Evolutionary conservation across 2,113 vertebrate genomes (phyloP), one percentile per base, ranked within the genome.

Genomic region (Calyptomena viridis): DNA sequence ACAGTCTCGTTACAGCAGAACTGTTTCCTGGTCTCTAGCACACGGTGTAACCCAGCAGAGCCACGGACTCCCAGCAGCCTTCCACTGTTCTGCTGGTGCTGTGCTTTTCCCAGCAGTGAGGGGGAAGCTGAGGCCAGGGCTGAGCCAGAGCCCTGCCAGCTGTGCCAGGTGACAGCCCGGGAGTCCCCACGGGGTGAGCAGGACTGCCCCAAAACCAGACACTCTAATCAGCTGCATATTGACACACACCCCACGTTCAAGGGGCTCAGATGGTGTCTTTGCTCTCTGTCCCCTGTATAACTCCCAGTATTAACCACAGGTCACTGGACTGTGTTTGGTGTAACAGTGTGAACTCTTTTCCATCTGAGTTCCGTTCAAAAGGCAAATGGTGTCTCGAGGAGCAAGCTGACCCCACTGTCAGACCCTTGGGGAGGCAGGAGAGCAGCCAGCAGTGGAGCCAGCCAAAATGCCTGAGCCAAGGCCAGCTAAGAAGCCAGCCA

Each of bases 401-500:
- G 96, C 66, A 21, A 93, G 78, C 12, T 94, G 96, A 97, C 95
- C 96, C 94, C 75, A 75, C 89, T 87, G 62, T 77, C 94, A 69
- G 94, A 93, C 40, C 95, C 94, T 77, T 4, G 12, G 96, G 96
- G 97, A 97, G 91, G 72, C 71, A n/a, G 92, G 88, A 52, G 64
- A 84, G 95, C 95, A 97, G 96, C 90, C 95, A 97, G 92, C 90
- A 89, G 67, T 3, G 13, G 33, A 96, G 94, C 52, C 95, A 95
- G 97, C 97, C 95, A 96, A 95, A 76, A 97, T 27, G 95, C 93
- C 92, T 90, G 84, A 93, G 94, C 90, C 56, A 85, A 93, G 94
- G 94, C 96, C 96, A 96, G 94, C 93, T 69, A 55, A 95, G 95
- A 31, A 97, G 93, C 92, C 95, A 96, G 95, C 93, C 94, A 95